phyloP scores from a whole-genome alignment of 2,113 vertebrate species.

The Atherinomorus stipes region DNA sequence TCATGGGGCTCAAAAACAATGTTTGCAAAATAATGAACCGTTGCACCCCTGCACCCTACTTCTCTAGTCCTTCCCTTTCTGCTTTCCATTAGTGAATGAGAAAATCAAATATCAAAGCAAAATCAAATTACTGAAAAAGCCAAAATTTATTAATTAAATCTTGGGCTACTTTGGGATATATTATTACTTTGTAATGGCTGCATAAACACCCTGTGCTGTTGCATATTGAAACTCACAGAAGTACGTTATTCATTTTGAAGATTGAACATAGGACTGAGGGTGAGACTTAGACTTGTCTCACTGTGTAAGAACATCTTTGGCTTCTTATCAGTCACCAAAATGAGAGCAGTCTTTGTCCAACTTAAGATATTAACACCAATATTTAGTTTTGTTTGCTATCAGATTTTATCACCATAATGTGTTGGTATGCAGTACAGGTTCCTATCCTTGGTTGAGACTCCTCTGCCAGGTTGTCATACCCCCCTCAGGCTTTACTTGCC shows the following conservation, averaged over 20 bases:
- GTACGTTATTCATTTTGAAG: constrained; percentile 11
- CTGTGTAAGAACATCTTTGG: background rate
- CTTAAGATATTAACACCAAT: background rate
- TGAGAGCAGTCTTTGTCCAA: constrained; percentile 6
- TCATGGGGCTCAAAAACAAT: constrained; percentile 50
- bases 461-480: constrained; percentile 32
- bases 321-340: constrained; percentile 14
- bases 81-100: constrained; percentile 55
- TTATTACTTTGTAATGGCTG: constrained; percentile 32
- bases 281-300: background rate
- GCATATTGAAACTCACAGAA: constrained; percentile 33
- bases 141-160: constrained; percentile 57
- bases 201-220: constrained; percentile 34
- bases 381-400: no score
- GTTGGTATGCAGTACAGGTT: constrained; percentile 29
- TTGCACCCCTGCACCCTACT: background rate
- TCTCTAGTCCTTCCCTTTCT: background rate
- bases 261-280: background rate
- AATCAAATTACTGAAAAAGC: constrained; percentile 36
- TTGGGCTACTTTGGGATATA: constrained; percentile 16
- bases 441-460: constrained; percentile 3
- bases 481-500: constrained; percentile 65
- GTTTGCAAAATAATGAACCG: constrained; percentile 59
- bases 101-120: constrained; percentile 60
- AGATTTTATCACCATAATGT: background rate